A percentile compares a stretch with the other conserved stretches of the same genome.
phyloP scores from a whole-genome alignment of 2,113 vertebrate genomes.

The Phaethon lepturus region DNA sequence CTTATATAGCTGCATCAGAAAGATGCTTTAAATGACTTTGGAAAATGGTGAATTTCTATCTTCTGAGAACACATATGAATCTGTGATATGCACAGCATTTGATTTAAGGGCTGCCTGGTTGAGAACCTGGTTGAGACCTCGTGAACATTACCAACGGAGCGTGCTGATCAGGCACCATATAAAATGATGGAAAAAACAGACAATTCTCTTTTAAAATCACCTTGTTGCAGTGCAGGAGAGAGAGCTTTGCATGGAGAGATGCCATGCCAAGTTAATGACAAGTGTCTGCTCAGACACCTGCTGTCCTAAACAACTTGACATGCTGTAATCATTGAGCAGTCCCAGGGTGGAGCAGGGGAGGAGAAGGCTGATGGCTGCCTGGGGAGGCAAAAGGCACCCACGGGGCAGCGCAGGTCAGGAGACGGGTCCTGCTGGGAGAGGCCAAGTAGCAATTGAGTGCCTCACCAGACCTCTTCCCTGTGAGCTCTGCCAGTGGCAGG shows the following conservation, averaged over 20 bases:
- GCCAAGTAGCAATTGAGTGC: not conserved
- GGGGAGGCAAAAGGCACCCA: not conserved
- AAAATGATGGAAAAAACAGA: not conserved
- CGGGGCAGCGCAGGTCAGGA: accelerated
- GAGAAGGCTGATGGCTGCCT: not conserved
- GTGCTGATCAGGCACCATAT: not conserved
- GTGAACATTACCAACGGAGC: not conserved
- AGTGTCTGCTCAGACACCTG: not conserved
- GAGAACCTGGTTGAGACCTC: not conserved
- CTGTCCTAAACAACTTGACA: not conserved
- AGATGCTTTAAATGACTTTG: not conserved
- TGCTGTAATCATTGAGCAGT: not conserved
- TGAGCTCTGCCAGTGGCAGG: not conserved
- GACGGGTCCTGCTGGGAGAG: accelerated
- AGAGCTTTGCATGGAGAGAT: not conserved
- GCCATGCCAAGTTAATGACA: not conserved
- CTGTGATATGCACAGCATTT: not conserved
- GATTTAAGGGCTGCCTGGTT: not conserved
- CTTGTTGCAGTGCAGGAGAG: not conserved
- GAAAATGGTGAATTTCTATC: not conserved
- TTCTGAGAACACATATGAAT: not conserved
- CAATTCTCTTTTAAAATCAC: not conserved
- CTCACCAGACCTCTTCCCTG: not conserved
- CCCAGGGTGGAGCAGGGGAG: not conserved
- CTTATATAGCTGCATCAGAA: not conserved